These are phyloP conservation scores for Theropithecus gelada DNA, from an alignment of 2,113 vertebrate species.

Conservation along the genomic window DNA sequence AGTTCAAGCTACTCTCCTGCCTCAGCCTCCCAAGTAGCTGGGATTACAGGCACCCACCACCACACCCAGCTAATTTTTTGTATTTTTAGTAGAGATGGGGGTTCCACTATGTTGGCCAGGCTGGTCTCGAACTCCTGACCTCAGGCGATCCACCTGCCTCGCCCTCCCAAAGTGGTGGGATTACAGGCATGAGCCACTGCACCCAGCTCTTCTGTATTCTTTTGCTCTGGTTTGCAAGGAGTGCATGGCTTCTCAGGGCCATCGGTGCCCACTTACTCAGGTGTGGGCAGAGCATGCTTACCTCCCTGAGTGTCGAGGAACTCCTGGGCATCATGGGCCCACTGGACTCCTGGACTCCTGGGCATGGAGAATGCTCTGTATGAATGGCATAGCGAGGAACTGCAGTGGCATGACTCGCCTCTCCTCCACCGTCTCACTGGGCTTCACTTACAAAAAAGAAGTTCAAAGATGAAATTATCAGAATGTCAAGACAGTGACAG, in stretches of 20 bases:
- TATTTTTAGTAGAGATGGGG: too few relatives aligned
- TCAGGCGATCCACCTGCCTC: too few relatives aligned
- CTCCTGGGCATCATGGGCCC: background rate
- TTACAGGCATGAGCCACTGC: too few relatives aligned
- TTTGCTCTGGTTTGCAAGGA: background rate
- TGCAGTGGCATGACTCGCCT: fast-evolving
- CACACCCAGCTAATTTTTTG: too few relatives aligned
- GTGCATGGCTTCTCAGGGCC: background rate
- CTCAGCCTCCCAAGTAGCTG: too few relatives aligned
- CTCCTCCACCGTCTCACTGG: background rate
- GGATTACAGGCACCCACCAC: too few relatives aligned
- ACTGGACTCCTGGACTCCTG: background rate
- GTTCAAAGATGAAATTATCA: background rate
- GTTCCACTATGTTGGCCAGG: too few relatives aligned
- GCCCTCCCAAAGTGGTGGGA: too few relatives aligned
- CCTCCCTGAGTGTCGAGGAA: background rate
- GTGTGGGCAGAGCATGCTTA: background rate
- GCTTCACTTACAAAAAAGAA: background rate
- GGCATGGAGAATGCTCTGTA: fast-evolving
- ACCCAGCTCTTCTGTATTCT: background rate
- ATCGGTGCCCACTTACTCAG: fast-evolving
- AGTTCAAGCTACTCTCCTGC: too few relatives aligned
- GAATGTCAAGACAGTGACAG: background rate
- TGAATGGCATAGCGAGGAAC: background rate
- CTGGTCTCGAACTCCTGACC: too few relatives aligned